Base-by-base conservation (phyloP, 2,797 vertebrate genomes). In the Cetoscarus ocellatus region DNA sequence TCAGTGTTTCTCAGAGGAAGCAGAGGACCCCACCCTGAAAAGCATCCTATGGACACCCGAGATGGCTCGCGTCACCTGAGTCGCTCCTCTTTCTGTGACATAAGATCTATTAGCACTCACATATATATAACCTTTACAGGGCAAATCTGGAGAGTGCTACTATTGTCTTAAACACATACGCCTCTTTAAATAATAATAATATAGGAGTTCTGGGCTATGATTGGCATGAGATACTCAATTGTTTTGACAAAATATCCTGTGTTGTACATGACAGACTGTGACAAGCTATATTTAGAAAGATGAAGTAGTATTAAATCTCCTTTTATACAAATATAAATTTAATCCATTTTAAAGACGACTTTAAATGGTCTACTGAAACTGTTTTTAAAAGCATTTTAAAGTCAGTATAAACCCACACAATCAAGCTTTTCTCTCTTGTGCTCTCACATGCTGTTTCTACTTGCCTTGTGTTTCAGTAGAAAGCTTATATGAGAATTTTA, bases 21-120 rank as follows among this genome's bases (percentile, higher is more conserved):
- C 15, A 78, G 34, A 77, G 70, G 77, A 90, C 89, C 82, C 82
- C 88, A 70, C 87, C 86, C 80, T 86, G 85, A 85, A 88, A 84
- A 65, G 49, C 76, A 87, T 71, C 77, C 82, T 43, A 5, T 48
- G 53, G 82, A 88, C 86, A 90, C 87, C 80, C 63, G 82, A 91
- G 83, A 89, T 81, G 44, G 10, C 18, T 44, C n/a, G 1, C n/a
- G 82, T 82, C 75, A 90, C 45, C 61, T 48, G 80, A 88, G 75
- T 76, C 49, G 56, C 70, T 84, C 74, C 38, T 57, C 77, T 84
- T 82, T 81, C 76, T 85, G 72, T 75, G 79, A 84, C 82, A 87
- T 82, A 70, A 88, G 77, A 82, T 86, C 65, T 79, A 53, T 65
- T 75, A 77, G 53, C 62, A 54, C 38, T n/a, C 56, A 48, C 59